Evolutionary conservation across 2,888 invertebrate species (phyloP).

Genomic region (Perizoma flavofasciatum): DNA sequence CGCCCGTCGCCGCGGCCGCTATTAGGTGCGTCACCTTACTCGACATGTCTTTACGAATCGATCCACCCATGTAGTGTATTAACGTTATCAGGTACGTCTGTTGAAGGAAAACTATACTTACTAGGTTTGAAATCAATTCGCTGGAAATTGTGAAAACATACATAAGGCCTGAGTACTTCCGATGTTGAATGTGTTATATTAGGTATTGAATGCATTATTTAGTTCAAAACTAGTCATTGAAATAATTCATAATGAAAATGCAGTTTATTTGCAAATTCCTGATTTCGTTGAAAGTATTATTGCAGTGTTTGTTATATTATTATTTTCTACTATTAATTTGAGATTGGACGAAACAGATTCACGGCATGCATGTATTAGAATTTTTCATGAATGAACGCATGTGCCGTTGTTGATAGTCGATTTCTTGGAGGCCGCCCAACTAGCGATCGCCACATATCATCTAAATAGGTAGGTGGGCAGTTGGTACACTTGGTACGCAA

Average conservation of each 20-base stretch:
- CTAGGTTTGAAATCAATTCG: conserved; percentile 10
- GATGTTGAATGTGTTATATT: conserved; percentile 5
- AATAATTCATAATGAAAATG: conserved; percentile 6
- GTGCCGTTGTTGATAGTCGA: conserved; percentile 40
- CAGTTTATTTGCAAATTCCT: neutral
- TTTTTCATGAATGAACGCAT: conserved; percentile 45
- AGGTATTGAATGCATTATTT: neutral
- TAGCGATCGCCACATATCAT: conserved; percentile 35
- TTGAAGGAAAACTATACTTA: conserved; percentile 6
- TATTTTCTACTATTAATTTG: conserved; percentile 20
- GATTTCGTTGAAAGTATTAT: conserved; percentile 9
- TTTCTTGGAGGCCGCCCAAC: conserved; percentile 43
- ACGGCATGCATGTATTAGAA: conserved; percentile 34
- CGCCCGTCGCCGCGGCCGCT: conserved; percentile 93
- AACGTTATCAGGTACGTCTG: conserved; percentile 94
- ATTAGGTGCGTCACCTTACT: conserved; percentile 96
- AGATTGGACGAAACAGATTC: conserved; percentile 27
- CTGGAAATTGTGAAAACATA: conserved; percentile 14
- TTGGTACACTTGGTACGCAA: conserved; percentile 11
- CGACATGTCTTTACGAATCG: conserved; percentile 95
- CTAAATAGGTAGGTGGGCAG: conserved; percentile 34
- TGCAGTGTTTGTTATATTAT: no score
- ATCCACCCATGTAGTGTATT: conserved; percentile 98
- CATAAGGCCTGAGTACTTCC: neutral
- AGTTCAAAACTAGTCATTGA: conserved; percentile 5